Evolutionary conservation across 2,888 invertebrate genomes (phyloP).

Genomic region (Dasypogon diadema): DNA sequence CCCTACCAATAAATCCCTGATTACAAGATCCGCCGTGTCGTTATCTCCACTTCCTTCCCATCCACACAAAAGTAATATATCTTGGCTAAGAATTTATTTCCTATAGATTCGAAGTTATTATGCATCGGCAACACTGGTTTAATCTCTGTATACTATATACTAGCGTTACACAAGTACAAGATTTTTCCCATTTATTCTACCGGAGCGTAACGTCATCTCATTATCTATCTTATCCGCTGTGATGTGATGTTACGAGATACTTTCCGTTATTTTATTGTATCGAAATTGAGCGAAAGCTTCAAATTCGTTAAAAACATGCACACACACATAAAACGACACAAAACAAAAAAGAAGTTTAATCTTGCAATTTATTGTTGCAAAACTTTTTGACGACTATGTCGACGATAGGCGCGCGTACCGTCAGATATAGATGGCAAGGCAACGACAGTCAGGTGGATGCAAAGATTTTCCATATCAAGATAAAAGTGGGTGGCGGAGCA

Average conservation of each 20-base stretch:
- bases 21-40: no score
- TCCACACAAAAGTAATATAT: no score
- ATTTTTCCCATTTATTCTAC: no score
- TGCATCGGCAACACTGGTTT: no score
- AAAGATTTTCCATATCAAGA: neutral
- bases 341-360: neutral
- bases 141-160: no score
- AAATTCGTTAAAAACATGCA: conserved; percentile 2
- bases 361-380: conserved; percentile 3
- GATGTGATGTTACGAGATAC: neutral
- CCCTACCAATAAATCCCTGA: no score
- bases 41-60: no score
- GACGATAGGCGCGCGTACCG: neutral
- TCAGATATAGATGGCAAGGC: neutral
- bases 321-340: no score
- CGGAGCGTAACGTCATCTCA: no score
- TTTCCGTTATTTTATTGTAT: neutral
- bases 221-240: neutral
- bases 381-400: neutral
- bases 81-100: no score
- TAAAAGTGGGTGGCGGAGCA: neutral
- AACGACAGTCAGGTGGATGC: neutral
- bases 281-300: conserved; percentile 10
- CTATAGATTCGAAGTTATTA: no score
- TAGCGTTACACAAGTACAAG: no score